Evolutionary conservation across 2,113 vertebrate genomes (phyloP).

Genomic region (Eptesicus fuscus): DNA sequence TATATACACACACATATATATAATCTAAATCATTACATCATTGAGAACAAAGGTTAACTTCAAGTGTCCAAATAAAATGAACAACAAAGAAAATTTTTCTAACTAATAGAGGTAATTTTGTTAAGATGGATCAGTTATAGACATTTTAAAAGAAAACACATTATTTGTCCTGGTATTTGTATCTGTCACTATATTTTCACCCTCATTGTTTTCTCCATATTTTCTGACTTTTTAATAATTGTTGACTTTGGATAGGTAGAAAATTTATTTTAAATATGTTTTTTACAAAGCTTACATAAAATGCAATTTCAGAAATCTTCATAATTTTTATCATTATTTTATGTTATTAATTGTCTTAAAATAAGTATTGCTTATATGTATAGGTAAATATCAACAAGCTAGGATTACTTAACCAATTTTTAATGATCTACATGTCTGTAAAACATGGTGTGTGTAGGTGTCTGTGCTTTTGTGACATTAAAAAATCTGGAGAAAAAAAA

Average conservation of each 20-base stretch:
- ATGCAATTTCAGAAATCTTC: background rate
- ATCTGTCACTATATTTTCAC: background rate
- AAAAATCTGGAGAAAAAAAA: background rate
- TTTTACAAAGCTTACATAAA: background rate
- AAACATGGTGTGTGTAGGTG: background rate
- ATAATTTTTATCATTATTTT: background rate
- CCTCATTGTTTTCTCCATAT: background rate
- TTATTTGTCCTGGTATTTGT: background rate
- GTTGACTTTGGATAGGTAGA: background rate
- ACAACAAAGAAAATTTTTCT: background rate
- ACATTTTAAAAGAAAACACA: background rate
- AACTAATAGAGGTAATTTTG: background rate
- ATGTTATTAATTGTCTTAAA: background rate
- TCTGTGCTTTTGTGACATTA: background rate
- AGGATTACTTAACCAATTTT: background rate
- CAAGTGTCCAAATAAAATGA: background rate
- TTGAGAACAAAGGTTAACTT: background rate
- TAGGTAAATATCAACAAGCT: background rate
- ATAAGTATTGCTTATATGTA: background rate
- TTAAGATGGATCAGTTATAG: background rate
- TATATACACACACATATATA: background rate
- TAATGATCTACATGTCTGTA: background rate
- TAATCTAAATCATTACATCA: background rate
- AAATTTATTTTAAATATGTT: background rate
- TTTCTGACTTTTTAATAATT: background rate